Conservation (phyloP, 2,888 invertebrate species). For the Lithophane semibrunnea region DNA sequence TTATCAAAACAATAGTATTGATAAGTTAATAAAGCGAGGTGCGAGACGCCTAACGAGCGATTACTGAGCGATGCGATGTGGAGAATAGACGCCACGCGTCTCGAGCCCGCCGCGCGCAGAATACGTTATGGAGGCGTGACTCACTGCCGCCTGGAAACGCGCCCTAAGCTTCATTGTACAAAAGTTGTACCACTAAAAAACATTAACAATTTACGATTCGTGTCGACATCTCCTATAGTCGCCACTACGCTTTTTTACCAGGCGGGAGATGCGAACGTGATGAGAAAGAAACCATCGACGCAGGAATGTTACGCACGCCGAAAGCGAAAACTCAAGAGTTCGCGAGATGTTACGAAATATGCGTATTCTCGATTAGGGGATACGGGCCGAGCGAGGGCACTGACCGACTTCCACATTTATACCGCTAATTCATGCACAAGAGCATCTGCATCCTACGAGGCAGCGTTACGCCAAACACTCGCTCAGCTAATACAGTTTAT, state of each 20-base stretch:
- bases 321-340: conserved; percentile 85
- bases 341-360: conserved; percentile 84
- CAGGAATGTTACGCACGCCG: conserved; percentile 76
- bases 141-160: conserved; percentile 74
- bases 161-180: conserved; percentile 68
- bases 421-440: conserved; percentile 87
- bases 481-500: conserved; percentile 80
- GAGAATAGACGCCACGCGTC: conserved; percentile 82
- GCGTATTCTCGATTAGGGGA: conserved; percentile 86
- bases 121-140: conserved; percentile 84
- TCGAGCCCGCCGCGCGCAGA: conserved; percentile 76
- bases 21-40: conserved; percentile 89
- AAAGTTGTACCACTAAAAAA: conserved; percentile 70
- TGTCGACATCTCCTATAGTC: conserved; percentile 77
- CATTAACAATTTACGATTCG: conserved; percentile 79
- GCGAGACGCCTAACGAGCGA: conserved; percentile 86
- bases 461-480: conserved; percentile 76
- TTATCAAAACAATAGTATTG: conserved; percentile 91
- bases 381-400: conserved; percentile 83
- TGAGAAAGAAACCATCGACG: conserved; percentile 75
- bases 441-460: conserved; percentile 83
- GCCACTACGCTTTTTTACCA: conserved; percentile 65
- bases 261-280: conserved; percentile 72
- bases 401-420: conserved; percentile 89
- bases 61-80: conserved; percentile 78